Percentiles rank a stretch among this genome's conserved stretches.
These are phyloP conservation scores for Melangyna quadrimaculata DNA, from an alignment of 2,888 invertebrate species.

Conservation along the genomic window DNA sequence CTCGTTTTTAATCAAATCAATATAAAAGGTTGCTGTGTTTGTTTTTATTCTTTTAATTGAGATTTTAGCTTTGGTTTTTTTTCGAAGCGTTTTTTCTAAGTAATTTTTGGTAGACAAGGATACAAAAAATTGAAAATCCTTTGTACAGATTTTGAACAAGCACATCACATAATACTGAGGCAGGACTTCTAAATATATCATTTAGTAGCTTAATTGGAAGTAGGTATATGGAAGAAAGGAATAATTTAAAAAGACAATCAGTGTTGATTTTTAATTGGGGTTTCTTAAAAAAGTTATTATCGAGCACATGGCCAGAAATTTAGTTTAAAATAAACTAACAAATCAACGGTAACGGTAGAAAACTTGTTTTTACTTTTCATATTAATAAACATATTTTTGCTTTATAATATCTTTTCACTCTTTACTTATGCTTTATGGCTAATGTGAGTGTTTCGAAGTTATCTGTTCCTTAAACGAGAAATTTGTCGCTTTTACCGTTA, in stretches of 20 bases:
- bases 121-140: slow-evolving; percentile 54
- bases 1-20: not conserved
- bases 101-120: slow-evolving; percentile 63
- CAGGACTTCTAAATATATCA: slow-evolving; percentile 9
- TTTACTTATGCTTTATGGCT: too few relatives aligned
- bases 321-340: not conserved
- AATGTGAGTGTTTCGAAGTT: too few relatives aligned
- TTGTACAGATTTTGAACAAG: slow-evolving; percentile 48
- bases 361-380: too few relatives aligned
- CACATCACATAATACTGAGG: slow-evolving; percentile 1
- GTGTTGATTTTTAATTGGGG: slow-evolving; percentile 26
- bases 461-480: too few relatives aligned
- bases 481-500: too few relatives aligned
- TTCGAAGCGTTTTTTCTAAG: slow-evolving; percentile 53
- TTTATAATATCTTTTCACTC: too few relatives aligned
- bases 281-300: not conserved
- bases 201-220: slow-evolving; percentile 48
- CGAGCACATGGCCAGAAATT: not conserved
- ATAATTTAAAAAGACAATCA: slow-evolving; percentile 23
- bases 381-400: too few relatives aligned
- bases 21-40: not conserved
- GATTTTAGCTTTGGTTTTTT: slow-evolving; percentile 16
- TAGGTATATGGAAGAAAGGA: slow-evolving; percentile 22
- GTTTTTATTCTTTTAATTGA: slow-evolving; percentile 14
- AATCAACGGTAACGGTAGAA: too few relatives aligned